Conservation (phyloP, 1,140 invertebrate species). For the Bombus superbus region DNA sequence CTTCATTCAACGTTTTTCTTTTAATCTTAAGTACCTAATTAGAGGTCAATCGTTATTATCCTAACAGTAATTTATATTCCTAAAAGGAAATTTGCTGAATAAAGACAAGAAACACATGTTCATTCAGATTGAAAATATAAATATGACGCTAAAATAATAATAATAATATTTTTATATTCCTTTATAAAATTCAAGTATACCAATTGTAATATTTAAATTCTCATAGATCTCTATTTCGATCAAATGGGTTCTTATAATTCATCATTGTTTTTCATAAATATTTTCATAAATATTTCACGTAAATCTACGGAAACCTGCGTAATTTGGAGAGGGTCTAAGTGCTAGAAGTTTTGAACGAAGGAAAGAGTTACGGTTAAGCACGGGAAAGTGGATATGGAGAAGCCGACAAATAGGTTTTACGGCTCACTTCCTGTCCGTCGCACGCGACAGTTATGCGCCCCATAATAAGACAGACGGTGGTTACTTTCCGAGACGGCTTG, state of each 20-base stretch:
- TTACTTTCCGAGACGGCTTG: conserved; percentile 36
- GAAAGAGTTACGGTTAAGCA: conserved; percentile 23
- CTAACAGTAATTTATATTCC: conserved; percentile 3
- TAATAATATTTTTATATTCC: too few relatives aligned
- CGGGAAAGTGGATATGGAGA: conserved; percentile 43
- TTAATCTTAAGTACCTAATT: conserved; percentile 29
- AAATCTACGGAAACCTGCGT: neutral
- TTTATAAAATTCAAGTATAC: neutral
- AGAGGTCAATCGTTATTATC: conserved; percentile 22
- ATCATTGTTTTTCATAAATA: neutral
- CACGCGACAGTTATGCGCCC: conserved; percentile 58
- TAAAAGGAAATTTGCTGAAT: neutral
- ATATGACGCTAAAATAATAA: too few relatives aligned
- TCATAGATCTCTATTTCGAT: neutral
- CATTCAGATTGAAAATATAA: too few relatives aligned
- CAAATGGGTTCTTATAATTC: neutral
- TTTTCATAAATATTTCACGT: neutral
- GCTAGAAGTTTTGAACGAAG: conserved; percentile 20
- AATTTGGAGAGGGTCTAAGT: neutral
- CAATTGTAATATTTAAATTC: neutral
- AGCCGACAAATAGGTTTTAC: conserved; percentile 59
- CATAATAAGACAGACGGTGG: conserved; percentile 46
- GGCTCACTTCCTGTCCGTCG: conserved; percentile 57
- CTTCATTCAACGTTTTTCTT: neutral
- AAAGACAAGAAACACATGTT: neutral